Base-by-base conservation (phyloP, 1,140 invertebrate genomes). In the Sitophilus oryzae region DNA sequence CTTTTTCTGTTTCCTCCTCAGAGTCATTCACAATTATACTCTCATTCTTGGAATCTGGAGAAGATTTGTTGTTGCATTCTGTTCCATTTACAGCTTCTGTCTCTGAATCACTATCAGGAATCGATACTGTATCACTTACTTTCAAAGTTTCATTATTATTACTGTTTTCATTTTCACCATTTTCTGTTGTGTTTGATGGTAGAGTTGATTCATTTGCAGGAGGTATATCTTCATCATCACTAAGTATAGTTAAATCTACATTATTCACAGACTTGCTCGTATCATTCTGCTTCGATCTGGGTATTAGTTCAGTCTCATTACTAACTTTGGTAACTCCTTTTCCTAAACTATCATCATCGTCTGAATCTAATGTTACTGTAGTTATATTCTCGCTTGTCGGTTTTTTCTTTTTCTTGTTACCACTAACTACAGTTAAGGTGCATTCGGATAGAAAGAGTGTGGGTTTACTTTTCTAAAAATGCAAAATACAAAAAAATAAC, bases 11-110 rank as follows among this genome's bases (percentile, higher is more conserved):
- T 16, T 50, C 40, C 9, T 52, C 44, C 30, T 50, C 49, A 37
- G 56, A 52, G 16, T 52, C 56, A 58, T 42, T 21, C 23, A 52
- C 52, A 14, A 46, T 35, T 21, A 48, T 47, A 41, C 52, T 46
- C 6, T 50, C 21, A 14, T 40, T 50, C 4, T 11, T n/a, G 16
- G 4, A 14, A 14, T 6, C 36, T 37, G 36, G 3, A n/a, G 36
- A 11, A 37, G 4, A 8, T 6, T 48, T 22, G 30, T 38, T 25
- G 15, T 9, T 37, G 14, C n/a, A 5, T 11, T 20, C 35, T 21
- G 1, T 11, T 37, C 2, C 11, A 38, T 9, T 21, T 20, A 2
- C 8, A 19, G 34, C 23, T 11, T 45, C 51, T 35, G 25, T 37
- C 10, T 45, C 51, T 43, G 22, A 34, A n/a, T 53, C 42, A 53